Evolutionary conservation across 2,888 invertebrate species (phyloP).

Genomic region (Volucella zonaria): DNA sequence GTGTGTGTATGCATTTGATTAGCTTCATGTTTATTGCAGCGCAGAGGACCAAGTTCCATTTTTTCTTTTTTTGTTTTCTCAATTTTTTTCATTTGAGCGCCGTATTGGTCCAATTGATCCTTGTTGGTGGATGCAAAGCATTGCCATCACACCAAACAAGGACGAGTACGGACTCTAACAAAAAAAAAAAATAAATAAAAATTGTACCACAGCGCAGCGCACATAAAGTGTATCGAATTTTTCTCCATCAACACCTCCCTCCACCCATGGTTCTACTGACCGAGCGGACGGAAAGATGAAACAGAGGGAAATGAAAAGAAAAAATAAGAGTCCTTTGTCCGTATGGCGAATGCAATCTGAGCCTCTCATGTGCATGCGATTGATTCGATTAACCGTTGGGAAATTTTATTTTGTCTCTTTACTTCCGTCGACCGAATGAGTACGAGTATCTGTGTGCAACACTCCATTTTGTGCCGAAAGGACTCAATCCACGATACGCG

Average conservation of each 20-base stretch:
- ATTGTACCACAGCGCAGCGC: constrained; percentile 23
- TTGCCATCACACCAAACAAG: constrained; percentile 42
- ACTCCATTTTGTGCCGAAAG: constrained; percentile 66
- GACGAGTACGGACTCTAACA: constrained; percentile 40
- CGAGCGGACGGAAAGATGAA: not conserved
- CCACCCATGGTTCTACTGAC: constrained; percentile 31
- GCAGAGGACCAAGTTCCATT: constrained; percentile 27
- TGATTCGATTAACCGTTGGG: constrained; percentile 69
- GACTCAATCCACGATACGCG: constrained; percentile 13
- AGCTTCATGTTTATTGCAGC: constrained; percentile 69
- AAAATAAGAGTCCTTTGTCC: constrained; percentile 51
- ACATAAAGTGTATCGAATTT: constrained; percentile 52
- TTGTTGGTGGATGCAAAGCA: constrained; percentile 59
- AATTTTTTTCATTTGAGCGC: constrained; percentile 16
- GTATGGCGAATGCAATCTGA: constrained; percentile 63
- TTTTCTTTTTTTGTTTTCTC: not conserved
- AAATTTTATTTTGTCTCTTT: constrained; percentile 31
- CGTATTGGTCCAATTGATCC: constrained; percentile 69
- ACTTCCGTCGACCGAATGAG: not conserved
- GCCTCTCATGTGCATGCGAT: constrained; percentile 68
- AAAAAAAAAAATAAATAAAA: constrained; percentile 15
- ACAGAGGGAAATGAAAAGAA: not conserved
- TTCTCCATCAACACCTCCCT: constrained; percentile 15
- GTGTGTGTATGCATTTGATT: constrained; percentile 60
- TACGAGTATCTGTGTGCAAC: constrained; percentile 21